Conservation (phyloP, 2,113 vertebrate species). For the Oxyruncus cristatus region DNA sequence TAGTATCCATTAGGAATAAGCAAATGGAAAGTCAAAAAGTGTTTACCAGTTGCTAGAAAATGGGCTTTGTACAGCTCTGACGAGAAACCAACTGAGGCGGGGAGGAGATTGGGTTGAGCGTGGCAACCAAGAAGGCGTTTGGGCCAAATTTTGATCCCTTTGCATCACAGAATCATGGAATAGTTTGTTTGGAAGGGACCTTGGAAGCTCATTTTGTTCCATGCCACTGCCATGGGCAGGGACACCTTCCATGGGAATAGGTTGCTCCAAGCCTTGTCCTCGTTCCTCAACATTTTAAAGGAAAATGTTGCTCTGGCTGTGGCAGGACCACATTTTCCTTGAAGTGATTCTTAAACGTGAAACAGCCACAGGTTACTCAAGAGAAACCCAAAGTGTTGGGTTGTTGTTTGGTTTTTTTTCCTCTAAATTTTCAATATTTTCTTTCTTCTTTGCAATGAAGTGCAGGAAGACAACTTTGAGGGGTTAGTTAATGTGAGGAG, state of each 20-base stretch:
- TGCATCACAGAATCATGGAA: neutral
- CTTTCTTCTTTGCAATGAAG: neutral
- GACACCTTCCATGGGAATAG: neutral
- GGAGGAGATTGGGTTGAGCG: neutral
- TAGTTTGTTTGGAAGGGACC: neutral
- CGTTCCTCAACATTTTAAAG: neutral
- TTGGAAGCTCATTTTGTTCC: neutral
- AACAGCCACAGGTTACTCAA: neutral
- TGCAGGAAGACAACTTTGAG: neutral
- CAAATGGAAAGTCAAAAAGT: neutral
- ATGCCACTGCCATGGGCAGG: neutral
- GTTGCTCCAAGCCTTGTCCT: neutral
- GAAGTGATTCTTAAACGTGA: neutral
- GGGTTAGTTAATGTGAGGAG: neutral
- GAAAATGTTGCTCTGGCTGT: neutral
- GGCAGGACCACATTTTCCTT: neutral
- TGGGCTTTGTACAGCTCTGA: neutral
- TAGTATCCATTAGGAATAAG: neutral
- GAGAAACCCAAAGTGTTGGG: neutral
- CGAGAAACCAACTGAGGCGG: neutral
- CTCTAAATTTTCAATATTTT: neutral
- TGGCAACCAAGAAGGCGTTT: neutral
- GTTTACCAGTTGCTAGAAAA: neutral
- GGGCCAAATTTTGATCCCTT: neutral
- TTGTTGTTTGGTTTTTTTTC: neutral